Evolutionary conservation across 2,113 vertebrate species (phyloP).

Genomic region (Micromys minutus): DNA sequence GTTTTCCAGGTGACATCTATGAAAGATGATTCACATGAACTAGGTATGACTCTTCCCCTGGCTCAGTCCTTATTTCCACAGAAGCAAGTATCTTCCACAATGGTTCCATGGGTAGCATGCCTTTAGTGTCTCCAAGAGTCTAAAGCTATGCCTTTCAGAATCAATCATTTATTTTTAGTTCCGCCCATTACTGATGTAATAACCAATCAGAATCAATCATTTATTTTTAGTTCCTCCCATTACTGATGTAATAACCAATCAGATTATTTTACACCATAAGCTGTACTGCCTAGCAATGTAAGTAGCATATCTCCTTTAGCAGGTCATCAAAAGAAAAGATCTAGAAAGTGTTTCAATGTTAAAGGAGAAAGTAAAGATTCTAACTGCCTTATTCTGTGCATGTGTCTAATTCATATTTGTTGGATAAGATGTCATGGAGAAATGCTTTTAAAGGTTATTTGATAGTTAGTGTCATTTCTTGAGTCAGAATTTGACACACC

Average conservation of each 20-base stretch:
- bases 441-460: neutral
- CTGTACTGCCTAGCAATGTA: neutral
- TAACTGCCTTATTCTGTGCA: neutral
- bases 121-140: neutral
- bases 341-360: constrained; percentile 40
- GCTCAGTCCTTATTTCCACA: neutral
- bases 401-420: neutral
- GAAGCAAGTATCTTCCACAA: neutral
- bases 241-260: neutral
- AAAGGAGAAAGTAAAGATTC: neutral
- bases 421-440: neutral
- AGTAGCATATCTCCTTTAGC: neutral
- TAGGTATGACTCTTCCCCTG: neutral
- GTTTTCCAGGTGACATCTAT: neutral
- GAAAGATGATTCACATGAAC: neutral
- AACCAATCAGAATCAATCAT: constrained; percentile 12
- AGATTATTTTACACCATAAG: constrained; percentile 28
- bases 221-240: constrained; percentile 16
- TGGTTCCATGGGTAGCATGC: neutral
- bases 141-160: neutral
- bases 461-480: neutral
- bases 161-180: constrained; percentile 30
- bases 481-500: neutral
- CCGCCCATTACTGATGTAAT: neutral
- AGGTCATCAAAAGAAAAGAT: constrained; percentile 37